Percentiles rank a stretch among this genome's conserved stretches.
Conservation (phyloP, 2,888 invertebrate genomes). For the Caenorhabditis virilis region DNA sequence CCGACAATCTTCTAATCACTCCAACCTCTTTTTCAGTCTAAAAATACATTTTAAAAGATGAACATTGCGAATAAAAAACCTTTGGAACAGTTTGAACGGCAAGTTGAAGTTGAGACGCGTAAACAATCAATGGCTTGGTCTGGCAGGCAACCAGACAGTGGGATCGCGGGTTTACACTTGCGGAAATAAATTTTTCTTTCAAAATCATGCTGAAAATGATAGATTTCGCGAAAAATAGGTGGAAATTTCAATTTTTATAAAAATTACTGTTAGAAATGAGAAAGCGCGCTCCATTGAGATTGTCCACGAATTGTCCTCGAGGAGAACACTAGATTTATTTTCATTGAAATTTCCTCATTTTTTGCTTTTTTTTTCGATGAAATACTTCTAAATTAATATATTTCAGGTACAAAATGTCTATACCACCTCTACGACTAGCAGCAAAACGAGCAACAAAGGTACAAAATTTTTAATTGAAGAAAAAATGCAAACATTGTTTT, state of each 20-base stretch:
- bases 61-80: no score
- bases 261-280: not conserved
- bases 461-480: not conserved
- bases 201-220: conserved; percentile 16
- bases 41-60: not conserved
- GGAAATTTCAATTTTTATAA: not conserved
- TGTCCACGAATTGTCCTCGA: not conserved
- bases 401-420: not conserved
- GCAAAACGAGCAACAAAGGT: conserved; percentile 1
- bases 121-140: conserved; percentile 22
- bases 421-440: not conserved
- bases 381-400: no score
- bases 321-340: not conserved
- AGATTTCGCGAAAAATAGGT: not conserved
- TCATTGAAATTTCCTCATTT: not conserved
- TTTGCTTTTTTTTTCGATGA: not conserved
- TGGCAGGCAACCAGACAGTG: conserved; percentile 41
- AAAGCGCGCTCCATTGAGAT: not conserved
- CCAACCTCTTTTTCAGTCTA: conserved; percentile 27
- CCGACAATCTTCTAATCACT: conserved; percentile 21
- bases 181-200: conserved; percentile 33
- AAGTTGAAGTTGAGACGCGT: conserved; percentile 41
- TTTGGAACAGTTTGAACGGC: conserved; percentile 35
- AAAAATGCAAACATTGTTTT: not conserved
- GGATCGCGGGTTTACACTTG: conserved; percentile 45